Percentiles rank a stretch among this genome's conserved stretches.
These are phyloP conservation scores for Bursaphelenchus mucronatus DNA, from an alignment of 1,140 invertebrate species.

Conservation along the genomic window DNA sequence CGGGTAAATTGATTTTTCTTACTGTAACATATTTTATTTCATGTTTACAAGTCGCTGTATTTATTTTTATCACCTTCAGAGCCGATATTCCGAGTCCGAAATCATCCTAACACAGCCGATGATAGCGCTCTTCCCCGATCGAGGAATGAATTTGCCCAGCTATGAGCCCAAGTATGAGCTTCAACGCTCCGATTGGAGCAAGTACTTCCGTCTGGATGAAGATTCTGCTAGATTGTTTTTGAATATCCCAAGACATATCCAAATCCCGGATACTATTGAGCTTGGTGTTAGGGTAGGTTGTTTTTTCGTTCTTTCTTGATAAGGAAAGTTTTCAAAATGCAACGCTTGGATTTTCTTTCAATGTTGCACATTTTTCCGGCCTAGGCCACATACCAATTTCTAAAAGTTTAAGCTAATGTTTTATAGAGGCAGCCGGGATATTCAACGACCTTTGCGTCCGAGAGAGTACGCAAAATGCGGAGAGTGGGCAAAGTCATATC, in stretches of 20 bases:
- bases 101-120: conserved; percentile 41
- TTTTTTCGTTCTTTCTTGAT: too few relatives aligned
- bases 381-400: too few relatives aligned
- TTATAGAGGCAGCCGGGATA: too few relatives aligned
- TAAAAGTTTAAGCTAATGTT: too few relatives aligned
- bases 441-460: too few relatives aligned
- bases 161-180: conserved; percentile 33
- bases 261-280: conserved; percentile 25
- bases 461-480: too few relatives aligned
- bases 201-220: conserved; percentile 30
- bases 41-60: not conserved
- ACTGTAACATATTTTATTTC: conserved; percentile 11
- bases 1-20: conserved; percentile 31
- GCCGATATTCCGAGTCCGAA: conserved; percentile 23
- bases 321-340: too few relatives aligned
- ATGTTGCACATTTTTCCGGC: too few relatives aligned
- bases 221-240: conserved; percentile 31
- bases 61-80: conserved; percentile 21
- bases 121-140: conserved; percentile 34
- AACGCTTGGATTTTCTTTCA: too few relatives aligned
- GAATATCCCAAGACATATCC: conserved; percentile 22
- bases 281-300: conserved; percentile 20
- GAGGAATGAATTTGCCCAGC: conserved; percentile 24
- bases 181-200: conserved; percentile 4
- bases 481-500: not conserved